Base-by-base conservation (phyloP, 2,113 vertebrate genomes). In the Halichoeres trimaculatus region DNA sequence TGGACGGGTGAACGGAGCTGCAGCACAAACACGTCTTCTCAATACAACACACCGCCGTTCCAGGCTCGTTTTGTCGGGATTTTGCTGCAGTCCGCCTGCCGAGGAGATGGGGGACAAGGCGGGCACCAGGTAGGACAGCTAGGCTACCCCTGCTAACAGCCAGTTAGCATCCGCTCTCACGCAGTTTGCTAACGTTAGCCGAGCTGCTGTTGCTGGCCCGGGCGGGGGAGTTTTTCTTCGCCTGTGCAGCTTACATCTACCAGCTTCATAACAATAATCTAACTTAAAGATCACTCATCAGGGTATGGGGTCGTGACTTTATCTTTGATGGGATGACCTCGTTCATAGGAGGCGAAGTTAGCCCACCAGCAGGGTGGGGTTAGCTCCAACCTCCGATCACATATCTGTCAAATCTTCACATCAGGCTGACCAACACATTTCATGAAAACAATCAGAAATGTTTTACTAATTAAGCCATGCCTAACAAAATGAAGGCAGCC, bases 81-180 rank as follows among this genome's bases (percentile, higher is more conserved):
- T 76, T 43, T 81, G 41, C 59, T 78, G 67, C 52, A 89, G 79
- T 85, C 79, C 73, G 88, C 90, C 81, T 91, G 85, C 74, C 88
- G 92, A 90, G 84, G 90, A 92, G 85, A 91, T 85, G 84, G 88
- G 92, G 85, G 92, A 93, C 81, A 93, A 90, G 77, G 91, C 85
- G 84, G 90, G 92, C 73, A 95, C 93, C 85, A 93, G 93, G 94
- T 95, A 89, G 62, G 84, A 73, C 79, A 71, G 60, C 41, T 57
- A 23, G 3, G 65, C 48, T 26, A 51, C 50, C 0, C 35, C 19
- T 8, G 65, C 76, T 86, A 81, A 47, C 75, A 8, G 82, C 85
- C 80, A 80, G 76, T 83, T 91, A 88, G 86, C 85, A 26, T 50
- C 51, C 36, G 57, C 14, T 54, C 71, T 80, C 85, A 80, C 85